Evolutionary conservation across 2,888 invertebrate species (phyloP).

Genomic region (Leptinotarsa peninsularis): DNA sequence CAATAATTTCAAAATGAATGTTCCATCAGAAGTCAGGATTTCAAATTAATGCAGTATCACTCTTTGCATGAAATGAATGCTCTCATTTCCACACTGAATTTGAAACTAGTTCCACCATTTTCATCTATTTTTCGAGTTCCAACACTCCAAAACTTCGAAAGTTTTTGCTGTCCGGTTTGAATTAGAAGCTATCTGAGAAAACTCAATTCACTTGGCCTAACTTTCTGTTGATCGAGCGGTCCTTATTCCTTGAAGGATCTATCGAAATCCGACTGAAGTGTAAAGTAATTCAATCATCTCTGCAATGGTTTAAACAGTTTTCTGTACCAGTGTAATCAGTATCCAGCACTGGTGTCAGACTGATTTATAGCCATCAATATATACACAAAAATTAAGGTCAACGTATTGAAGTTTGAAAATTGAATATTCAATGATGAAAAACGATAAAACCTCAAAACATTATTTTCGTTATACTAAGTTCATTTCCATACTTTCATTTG

Average conservation of each 20-base stretch:
- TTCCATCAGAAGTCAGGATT: not conserved
- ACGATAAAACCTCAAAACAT: no score
- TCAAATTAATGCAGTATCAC: not conserved
- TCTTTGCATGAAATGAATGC: not conserved
- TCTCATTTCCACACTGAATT: not conserved
- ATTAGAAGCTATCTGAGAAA: slow-evolving; percentile 11
- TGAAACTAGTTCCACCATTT: not conserved
- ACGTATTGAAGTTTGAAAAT: no score
- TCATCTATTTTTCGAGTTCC: not conserved
- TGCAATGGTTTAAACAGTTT: no score
- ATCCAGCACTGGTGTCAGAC: no score
- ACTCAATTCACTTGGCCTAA: slow-evolving; percentile 10
- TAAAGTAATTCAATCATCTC: not conserved
- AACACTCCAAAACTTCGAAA: not conserved
- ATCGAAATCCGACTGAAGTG: not conserved
- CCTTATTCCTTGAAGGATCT: not conserved
- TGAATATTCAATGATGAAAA: no score
- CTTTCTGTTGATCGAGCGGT: not conserved
- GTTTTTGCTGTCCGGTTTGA: slow-evolving; percentile 6
- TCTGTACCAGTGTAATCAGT: no score
- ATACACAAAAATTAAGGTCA: no score
- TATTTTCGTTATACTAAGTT: no score
- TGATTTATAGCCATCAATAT: no score
- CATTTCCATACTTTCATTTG: no score
- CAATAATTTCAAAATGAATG: no score